These are phyloP conservation scores for Ceyx margarethae DNA, from an alignment of 2,113 vertebrate species.

Conservation along the genomic window DNA sequence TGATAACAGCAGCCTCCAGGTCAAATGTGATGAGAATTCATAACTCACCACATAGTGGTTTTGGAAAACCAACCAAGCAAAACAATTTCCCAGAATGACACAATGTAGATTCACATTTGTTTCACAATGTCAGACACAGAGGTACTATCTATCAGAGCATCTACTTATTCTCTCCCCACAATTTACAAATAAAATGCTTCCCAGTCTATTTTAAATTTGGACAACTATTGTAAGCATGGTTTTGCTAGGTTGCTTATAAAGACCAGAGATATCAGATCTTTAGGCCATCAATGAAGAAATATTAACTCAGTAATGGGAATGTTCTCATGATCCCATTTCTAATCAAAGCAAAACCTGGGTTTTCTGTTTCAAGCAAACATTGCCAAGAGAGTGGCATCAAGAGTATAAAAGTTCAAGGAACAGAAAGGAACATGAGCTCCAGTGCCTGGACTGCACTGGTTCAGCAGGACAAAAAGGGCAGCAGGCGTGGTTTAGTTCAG, in stretches of 20 bases:
- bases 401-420: background rate
- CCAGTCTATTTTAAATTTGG: background rate
- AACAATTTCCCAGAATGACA: conserved; percentile 29
- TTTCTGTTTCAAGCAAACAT: background rate
- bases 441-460: background rate
- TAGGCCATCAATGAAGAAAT: background rate
- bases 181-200: conserved; percentile 44
- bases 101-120: background rate
- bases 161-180: background rate
- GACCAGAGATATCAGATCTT: background rate
- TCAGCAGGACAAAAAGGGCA: background rate
- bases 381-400: background rate
- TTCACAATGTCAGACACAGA: background rate
- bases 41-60: conserved; percentile 8
- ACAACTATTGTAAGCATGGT: background rate
- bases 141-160: background rate
- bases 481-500: background rate
- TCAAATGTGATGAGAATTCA: conserved; percentile 60
- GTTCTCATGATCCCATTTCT: background rate
- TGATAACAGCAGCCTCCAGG: conserved; percentile 41
- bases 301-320: background rate
- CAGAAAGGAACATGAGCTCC: background rate
- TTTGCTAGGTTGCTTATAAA: background rate
- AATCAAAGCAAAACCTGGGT: background rate
- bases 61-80: conserved; percentile 38